Conservation (phyloP, 2,113 vertebrate genomes). For the Tylochromis polylepis region DNA sequence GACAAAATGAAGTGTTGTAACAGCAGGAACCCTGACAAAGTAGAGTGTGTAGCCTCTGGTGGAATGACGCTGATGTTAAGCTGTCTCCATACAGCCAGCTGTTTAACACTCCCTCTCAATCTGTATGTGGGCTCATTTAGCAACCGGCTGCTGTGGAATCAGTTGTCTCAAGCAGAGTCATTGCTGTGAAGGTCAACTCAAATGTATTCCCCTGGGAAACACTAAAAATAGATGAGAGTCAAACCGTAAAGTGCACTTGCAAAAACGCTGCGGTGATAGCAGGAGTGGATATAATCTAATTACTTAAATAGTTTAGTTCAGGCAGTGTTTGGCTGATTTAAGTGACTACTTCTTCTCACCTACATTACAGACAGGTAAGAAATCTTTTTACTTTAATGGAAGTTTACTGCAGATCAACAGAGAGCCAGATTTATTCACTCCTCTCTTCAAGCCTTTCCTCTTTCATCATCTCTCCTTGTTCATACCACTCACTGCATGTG, state of each 20-base stretch:
- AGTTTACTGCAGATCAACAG: not conserved
- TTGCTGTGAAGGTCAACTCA: constrained; percentile 13
- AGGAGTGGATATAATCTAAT: not conserved
- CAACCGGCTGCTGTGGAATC: constrained; percentile 7
- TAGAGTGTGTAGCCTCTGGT: constrained; percentile 6
- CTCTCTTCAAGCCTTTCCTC: not conserved
- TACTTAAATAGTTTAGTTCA: not conserved
- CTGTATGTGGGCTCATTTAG: constrained; percentile 11
- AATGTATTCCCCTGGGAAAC: not conserved
- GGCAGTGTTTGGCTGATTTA: not conserved
- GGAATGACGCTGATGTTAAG: not conserved
- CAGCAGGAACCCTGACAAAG: constrained; percentile 10
- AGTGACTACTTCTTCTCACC: not conserved
- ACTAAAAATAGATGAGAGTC: not conserved
- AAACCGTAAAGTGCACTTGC: not conserved
- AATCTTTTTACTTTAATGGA: not conserved
- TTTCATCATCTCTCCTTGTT: not conserved
- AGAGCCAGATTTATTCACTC: not conserved
- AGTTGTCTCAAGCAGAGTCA: not conserved
- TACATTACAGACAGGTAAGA: not conserved
- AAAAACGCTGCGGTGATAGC: not conserved
- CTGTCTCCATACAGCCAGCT: constrained; percentile 13
- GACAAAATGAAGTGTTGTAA: constrained; percentile 18
- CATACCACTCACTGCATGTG: not conserved
- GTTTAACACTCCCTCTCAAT: constrained; percentile 30